A percentile compares a stretch with the other conserved stretches of the same genome.
phyloP scores from a whole-genome alignment of 2,113 vertebrate genomes.

The Malurus alboscapulatus region DNA sequence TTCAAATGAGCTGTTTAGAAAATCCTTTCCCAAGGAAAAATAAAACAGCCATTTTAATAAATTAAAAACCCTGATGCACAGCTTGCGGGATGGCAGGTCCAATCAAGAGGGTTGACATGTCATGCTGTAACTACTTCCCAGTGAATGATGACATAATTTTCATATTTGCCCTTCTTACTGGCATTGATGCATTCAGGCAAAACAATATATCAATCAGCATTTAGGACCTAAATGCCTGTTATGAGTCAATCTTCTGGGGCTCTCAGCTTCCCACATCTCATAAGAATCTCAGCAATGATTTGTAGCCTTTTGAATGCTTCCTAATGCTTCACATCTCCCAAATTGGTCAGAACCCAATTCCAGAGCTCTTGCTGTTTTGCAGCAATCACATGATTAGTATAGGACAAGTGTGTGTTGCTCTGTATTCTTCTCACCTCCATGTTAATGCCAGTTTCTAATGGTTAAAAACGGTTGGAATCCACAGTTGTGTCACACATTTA shows the following conservation, averaged over 20 bases:
- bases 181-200: conserved; percentile 35
- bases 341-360: background rate
- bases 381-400: background rate
- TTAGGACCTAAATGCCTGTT: conserved; percentile 22
- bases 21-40: conserved; percentile 32
- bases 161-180: conserved; percentile 38
- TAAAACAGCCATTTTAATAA: conserved; percentile 55
- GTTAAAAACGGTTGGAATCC: background rate
- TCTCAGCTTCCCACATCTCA: background rate
- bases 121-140: conserved; percentile 13
- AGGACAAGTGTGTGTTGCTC: background rate
- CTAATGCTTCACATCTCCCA: background rate
- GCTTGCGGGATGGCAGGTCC: background rate
- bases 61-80: background rate
- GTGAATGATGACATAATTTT: conserved; percentile 53
- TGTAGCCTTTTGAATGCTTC: background rate
- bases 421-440: background rate
- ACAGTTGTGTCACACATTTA: background rate
- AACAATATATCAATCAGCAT: conserved; percentile 32
- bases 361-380: background rate
- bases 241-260: conserved; percentile 5
- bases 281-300: conserved; percentile 31
- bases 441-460: background rate
- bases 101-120: conserved; percentile 2
- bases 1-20: conserved; percentile 50